Conservation (phyloP, 2,888 invertebrate genomes). For the Iselma pallidipennis region DNA sequence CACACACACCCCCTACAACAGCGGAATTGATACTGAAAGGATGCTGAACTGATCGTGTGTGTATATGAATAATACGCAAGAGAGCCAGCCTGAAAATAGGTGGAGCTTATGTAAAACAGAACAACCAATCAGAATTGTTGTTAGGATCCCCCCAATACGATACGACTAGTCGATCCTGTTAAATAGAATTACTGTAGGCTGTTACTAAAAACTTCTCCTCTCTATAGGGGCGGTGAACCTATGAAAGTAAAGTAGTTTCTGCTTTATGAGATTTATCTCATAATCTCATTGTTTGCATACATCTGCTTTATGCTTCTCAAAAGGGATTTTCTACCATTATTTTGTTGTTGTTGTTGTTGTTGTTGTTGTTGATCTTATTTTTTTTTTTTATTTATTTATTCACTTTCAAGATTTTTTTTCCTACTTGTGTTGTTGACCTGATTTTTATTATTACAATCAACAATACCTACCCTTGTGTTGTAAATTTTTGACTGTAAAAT, state of each 20-base stretch:
- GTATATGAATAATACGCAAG: not conserved
- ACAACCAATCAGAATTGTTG: conserved; percentile 13
- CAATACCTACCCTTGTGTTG: too few relatives aligned
- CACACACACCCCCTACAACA: conserved; percentile 8
- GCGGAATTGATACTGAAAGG: conserved; percentile 17
- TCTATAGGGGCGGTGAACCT: conserved; percentile 39
- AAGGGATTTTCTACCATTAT: conserved; percentile 18
- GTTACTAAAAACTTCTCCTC: conserved; percentile 4
- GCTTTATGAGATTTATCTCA: conserved; percentile 46
- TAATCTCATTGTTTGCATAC: conserved; percentile 45
- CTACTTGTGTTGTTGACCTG: not conserved
- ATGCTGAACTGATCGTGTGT: not conserved
- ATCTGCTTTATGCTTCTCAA: conserved; percentile 33
- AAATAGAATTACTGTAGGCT: conserved; percentile 30
- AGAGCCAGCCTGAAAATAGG: conserved; percentile 14
- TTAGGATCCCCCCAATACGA: not conserved
- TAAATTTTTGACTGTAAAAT: too few relatives aligned
- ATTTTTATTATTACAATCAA: too few relatives aligned
- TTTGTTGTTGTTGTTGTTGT: not conserved
- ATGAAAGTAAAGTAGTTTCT: conserved; percentile 45
- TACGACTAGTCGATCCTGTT: conserved; percentile 17
- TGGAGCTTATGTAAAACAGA: conserved; percentile 1
- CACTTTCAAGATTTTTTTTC: not conserved
- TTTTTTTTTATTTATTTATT: not conserved
- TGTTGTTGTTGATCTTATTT: not conserved